Evolutionary conservation across 2,113 vertebrate genomes (phyloP), one percentile per base, ranked within the genome.

Genomic region (Serilophus lunatus): DNA sequence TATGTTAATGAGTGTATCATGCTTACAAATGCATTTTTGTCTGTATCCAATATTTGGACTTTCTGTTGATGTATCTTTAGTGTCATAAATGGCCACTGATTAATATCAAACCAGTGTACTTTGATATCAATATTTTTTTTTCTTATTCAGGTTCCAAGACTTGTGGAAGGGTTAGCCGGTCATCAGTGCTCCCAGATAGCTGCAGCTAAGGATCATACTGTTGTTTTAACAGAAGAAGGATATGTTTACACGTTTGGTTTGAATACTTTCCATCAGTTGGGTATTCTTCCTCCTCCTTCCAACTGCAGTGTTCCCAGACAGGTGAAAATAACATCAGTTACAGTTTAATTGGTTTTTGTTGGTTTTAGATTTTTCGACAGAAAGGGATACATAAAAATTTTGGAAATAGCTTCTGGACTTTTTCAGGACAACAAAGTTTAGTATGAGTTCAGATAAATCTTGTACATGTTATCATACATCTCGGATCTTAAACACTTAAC

Each of bases 121-220:
- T 83, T 61, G 65, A 26, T 54, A 40, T 76, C 3, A 69, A 18
- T 69, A 50, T 28, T 16, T 45, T 33, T 42, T 33, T 57, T 12
- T 13, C 14, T 61, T 61, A 20, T 71, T 64, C 92, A 99, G 99
- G 95, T 99, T 93, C 99, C 99, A 54, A 98, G 99, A 64, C 97
- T 99, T 76, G 99, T 99, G 71, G 98, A 99, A 97, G 98, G 98
- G 79, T 98, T 99, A 65, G 95, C 96, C 96, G 98, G 97, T 92
- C 98, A 99, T 93, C 98, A 98, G 89, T 99, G 99, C 96, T 98
- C 98, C 53, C 99, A 99, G 89, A 98, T 99, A 88, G 99, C 99
- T 75, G 99, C 99, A 89, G 99, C 99, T 79, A 98, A 99, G 96
- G 99, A 99, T 98, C 99, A 99, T 96, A 99, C 99, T 4, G 98